phyloP scores from a whole-genome alignment of 2,888 invertebrate genomes.

The Metopia argyrocephala region DNA sequence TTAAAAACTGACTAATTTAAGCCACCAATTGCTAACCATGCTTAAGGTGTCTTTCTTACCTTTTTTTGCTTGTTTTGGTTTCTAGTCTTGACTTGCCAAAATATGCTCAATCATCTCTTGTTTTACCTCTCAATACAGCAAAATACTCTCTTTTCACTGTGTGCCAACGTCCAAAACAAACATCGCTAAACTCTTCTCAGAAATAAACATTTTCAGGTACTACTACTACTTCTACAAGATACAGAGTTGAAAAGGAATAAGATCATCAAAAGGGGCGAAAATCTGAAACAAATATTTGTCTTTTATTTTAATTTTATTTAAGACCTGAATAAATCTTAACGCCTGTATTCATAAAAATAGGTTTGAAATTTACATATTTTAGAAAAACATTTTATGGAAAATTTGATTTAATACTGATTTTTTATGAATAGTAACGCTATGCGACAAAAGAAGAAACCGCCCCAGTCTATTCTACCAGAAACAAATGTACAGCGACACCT shows the following conservation, averaged over 20 bases:
- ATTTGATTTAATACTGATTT: too few relatives aligned
- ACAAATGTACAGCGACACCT: too few relatives aligned
- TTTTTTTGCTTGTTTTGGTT: constrained; percentile 9
- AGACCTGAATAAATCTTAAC: too few relatives aligned
- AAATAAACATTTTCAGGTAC: not conserved
- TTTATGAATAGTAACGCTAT: too few relatives aligned
- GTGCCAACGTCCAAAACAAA: not conserved
- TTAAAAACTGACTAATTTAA: constrained; percentile 54
- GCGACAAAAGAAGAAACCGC: too few relatives aligned
- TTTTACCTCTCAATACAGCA: not conserved
- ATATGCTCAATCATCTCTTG: constrained; percentile 40
- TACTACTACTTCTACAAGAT: not conserved
- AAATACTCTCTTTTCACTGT: not conserved
- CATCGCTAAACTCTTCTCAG: constrained; percentile 3
- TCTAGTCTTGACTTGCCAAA: constrained; percentile 35
- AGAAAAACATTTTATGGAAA: too few relatives aligned
- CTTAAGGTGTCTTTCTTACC: constrained; percentile 50
- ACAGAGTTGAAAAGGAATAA: not conserved
- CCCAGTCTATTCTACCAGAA: too few relatives aligned
- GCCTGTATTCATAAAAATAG: too few relatives aligned
- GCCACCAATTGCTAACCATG: constrained; percentile 24
- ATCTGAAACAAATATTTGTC: too few relatives aligned
- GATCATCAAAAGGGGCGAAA: constrained; percentile 4
- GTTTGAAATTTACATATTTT: too few relatives aligned
- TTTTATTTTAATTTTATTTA: too few relatives aligned